Conservation (phyloP, 2,888 invertebrate species). For the Rhagonycha fulva region DNA sequence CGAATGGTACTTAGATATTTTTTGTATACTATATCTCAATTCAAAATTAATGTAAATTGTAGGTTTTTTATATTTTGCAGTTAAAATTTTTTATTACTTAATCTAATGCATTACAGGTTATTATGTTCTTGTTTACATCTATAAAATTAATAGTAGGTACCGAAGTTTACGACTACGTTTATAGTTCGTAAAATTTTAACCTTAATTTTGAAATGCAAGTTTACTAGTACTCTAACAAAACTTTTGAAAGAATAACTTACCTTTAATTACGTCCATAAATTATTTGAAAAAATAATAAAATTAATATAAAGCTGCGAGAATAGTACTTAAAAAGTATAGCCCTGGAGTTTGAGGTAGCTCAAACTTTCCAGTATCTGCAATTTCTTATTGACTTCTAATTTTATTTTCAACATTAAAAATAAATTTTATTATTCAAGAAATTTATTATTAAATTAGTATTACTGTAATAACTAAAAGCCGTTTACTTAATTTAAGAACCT, state of each 20-base stretch:
- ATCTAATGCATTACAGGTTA: constrained; percentile 16
- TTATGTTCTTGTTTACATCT: constrained; percentile 25
- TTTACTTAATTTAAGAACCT: background rate
- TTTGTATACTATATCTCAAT: background rate
- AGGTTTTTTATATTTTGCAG: background rate
- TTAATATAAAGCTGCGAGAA: background rate
- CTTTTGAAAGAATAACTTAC: constrained; percentile 14
- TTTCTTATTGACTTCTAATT: background rate
- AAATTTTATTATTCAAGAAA: background rate
- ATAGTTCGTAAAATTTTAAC: constrained; percentile 22
- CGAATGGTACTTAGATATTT: background rate
- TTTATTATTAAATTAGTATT: background rate
- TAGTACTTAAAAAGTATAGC: background rate
- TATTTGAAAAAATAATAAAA: constrained; percentile 5
- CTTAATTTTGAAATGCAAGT: constrained; percentile 13
- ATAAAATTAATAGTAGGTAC: constrained; percentile 27
- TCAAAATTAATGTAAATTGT: background rate
- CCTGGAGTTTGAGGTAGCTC: background rate
- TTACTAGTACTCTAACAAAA: constrained; percentile 15
- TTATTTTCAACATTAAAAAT: background rate
- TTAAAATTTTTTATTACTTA: constrained; percentile 8
- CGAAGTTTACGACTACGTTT: constrained; percentile 25
- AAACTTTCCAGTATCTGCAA: background rate
- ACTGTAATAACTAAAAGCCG: background rate
- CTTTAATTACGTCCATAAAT: constrained; percentile 20